Base-by-base conservation (phyloP, 2,113 vertebrate species). In the Cyanistes caeruleus region DNA sequence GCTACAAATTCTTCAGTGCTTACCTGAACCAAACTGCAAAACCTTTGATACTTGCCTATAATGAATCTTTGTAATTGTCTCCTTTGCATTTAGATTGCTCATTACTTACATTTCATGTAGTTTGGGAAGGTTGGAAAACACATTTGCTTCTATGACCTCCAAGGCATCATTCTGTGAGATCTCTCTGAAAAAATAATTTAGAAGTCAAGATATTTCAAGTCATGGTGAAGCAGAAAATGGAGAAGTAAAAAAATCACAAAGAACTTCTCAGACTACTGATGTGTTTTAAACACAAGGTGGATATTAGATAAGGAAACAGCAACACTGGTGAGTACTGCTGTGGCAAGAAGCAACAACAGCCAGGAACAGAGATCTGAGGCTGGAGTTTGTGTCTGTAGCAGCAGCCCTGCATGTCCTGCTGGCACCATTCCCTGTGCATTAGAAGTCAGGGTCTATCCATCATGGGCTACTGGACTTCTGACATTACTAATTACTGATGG, bases 51-150 rank as follows among this genome's bases (percentile, higher is more conserved):
- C 60, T 39, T 78, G 69, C 30, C 27, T 75, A 72, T 79, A 79
- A 87, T 51, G 44, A 85, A 93, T 83, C 80, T 92, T 92, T 91
- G 18, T 86, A 92, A 92, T 89, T 76, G 74, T 75, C 35, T 87
- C 49, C 87, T 93, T 83, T 59, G 68, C 83, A 89, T 94, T 87
- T 85, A 82, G 74, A 95, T 92, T 92, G 84, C 73, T 95, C 67
- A 82, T 86, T 97, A 97, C 98, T 98, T 98, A 98, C 98, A 98
- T 98, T 98, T 98, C 98, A 83, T 98, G 97, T 78, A 98, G 96
- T 60, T 98, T 98, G 78, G 98, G 97, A 82, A 98, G 97, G 75
- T 82, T 96, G 84, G 97, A 98, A 97, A 98, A 98, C 64, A 97
- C 98, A 68, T 98, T 96, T 46, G 97, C 98, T 94, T 98, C 98